Base-by-base conservation (phyloP, 2,113 vertebrate species). In the Sinocyclocheilus grahami region DNA sequence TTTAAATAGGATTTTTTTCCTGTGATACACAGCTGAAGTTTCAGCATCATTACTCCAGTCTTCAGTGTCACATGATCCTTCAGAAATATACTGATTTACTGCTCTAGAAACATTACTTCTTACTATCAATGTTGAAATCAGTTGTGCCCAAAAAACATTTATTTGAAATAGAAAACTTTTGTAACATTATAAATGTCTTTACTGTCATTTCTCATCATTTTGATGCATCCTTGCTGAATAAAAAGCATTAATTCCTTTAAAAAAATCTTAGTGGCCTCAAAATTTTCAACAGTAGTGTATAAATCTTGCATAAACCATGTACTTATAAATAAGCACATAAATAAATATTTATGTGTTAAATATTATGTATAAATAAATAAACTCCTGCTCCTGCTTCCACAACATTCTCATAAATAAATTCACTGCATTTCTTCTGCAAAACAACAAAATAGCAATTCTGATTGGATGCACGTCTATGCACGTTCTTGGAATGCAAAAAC, bases 351-450 rank as follows among this genome's bases (percentile, higher is more conserved):
- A 27, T 27, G 37, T 63, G 79, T 30, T 13, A 27, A 65, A 81
- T 18, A 67, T 46, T 13, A 8, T 46, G 39, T 48, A 82, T 82
- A 69, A 82, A 82, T 69, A 82, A 82, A 53, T 67, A 22, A 55
- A 42, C 71, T 22, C 27, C 51, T 27, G 37, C 39, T 67, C 39
- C 39, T 13, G 76, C 76, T 30, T 16, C n/a, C 74, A 51, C 62
- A 82, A 82, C 27, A 42, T 30, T 55, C 82, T 74, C 69, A 75
- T 84, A 74, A 82, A 84, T 84, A 84, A 58, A 74, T 74, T 24
- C 11, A 24, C 11, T 24, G 30, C 51, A 58, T 42, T 84, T 42
- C 42, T 16, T 74, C 51, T 27, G 9, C 12, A 24, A 74, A 58
- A 74, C 27, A 82, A 14, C 39, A 18, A 33, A 37, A 30, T 8